phyloP scores from a whole-genome alignment of 2,888 invertebrate genomes.

The Watsonalla cultraria region DNA sequence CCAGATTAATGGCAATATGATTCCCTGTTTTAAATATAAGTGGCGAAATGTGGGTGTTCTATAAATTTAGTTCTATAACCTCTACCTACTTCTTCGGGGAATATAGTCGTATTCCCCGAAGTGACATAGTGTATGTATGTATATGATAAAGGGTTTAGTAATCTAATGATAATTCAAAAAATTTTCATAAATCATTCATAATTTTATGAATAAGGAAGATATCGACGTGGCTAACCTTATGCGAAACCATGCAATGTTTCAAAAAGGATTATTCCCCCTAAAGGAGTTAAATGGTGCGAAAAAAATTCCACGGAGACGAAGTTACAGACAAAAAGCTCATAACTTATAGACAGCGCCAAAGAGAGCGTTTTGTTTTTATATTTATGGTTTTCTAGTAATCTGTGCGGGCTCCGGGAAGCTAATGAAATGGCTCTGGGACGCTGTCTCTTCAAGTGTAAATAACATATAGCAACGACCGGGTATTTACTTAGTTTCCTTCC shows the following conservation, averaged over 20 bases:
- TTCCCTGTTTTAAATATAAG: not conserved
- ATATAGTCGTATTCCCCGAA: too few species aligned
- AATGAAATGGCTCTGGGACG: conserved; percentile 27
- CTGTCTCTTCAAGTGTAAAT: conserved; percentile 22
- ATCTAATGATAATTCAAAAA: too few species aligned
- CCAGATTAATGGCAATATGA: too few species aligned
- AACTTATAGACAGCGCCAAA: not conserved
- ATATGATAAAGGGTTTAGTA: too few species aligned
- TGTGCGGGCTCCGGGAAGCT: conserved; percentile 5
- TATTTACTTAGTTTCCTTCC: conserved; percentile 13
- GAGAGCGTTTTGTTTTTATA: not conserved
- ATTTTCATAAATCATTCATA: too few species aligned
- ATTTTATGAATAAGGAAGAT: too few species aligned
- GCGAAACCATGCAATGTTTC: too few species aligned
- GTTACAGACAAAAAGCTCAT: not conserved
- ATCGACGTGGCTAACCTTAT: too few species aligned
- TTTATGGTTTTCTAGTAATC: not conserved
- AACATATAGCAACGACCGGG: conserved; percentile 19
- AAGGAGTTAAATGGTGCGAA: too few species aligned
- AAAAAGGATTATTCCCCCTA: not conserved
- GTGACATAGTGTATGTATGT: too few species aligned
- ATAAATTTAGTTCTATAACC: not conserved
- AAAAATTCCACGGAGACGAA: too few species aligned
- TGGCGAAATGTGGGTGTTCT: not conserved
- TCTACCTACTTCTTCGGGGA: not conserved